Evolutionary conservation across 2,113 vertebrate genomes (phyloP), one percentile per base, ranked within the genome.

Genomic region (Platichthys flesus): DNA sequence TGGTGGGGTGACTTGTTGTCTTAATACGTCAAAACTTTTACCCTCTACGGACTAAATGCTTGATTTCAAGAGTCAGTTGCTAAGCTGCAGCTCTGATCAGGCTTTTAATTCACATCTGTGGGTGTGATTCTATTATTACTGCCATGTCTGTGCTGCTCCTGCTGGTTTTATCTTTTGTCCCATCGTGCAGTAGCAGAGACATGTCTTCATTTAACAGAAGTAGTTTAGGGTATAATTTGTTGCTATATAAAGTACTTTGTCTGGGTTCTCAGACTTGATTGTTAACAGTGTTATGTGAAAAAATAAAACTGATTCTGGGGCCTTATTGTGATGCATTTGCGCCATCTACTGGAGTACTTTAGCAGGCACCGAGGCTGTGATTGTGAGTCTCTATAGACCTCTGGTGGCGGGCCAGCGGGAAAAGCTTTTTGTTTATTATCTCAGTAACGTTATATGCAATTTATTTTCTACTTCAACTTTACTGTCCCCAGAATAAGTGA

Each of bases 91-190:
- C 31, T 74, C 65, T 74, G 21, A 62, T 76, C 18, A 67, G 23
- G 40, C 35, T 7, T 71, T 62, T 69, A 18, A 58, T 71, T 82
- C 64, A 56, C 23, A 78, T 76, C 37, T 65, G 45, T 70, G 59
- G 49, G 63, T 79, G 69, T 68, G 63, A 73, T 69, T 64, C 20
- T 82, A 4, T 85, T 60, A 81, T 76, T 79, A 74, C 71, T 79
- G 71, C 71, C 56, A 72, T 74, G 42, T 37, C 40, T 10, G 9
- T 2, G 9, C 24, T 51, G 49, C 42, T 47, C 51, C 69, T 68
- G 35, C 49, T 68, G 24, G 37, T 78, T 82, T 73, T 23, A n/a
- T 47, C 74, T 64, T 81, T 76, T 88, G 67, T 81, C 26, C 82
- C 37, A 26, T 56, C 2, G n/a, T 55, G 49, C 52, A 77, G 55